Percentiles rank a stretch among this genome's conserved stretches.
Conservation (phyloP, 2,113 vertebrate genomes). For the Syrrhaptes paradoxus region DNA sequence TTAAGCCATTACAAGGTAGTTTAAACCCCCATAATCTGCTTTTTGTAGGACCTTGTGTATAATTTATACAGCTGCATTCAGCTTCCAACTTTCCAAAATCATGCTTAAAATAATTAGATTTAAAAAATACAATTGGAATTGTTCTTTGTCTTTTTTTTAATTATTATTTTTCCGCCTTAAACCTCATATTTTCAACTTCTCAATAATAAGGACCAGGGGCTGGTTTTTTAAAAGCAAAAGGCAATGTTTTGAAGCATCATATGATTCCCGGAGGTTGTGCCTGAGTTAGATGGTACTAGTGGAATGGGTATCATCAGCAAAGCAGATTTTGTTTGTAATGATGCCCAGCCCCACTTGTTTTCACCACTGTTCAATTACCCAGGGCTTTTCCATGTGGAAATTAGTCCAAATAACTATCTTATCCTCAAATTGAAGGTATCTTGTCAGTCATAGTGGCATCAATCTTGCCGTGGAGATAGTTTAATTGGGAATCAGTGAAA, state of each 20-base stretch:
- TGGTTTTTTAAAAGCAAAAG: background rate
- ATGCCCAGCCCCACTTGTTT: background rate
- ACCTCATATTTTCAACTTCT: background rate
- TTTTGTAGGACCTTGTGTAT: background rate
- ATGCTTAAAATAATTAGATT: slow-evolving; percentile 47
- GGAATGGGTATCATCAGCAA: background rate
- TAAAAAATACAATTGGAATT: slow-evolving; percentile 44
- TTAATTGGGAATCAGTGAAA: slow-evolving; percentile 2
- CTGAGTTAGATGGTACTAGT: background rate
- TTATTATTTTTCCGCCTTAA: slow-evolving; percentile 11
- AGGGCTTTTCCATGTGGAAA: background rate
- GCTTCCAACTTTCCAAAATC: background rate
- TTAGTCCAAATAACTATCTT: background rate
- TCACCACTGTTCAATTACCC: background rate
- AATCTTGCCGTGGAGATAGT: background rate
- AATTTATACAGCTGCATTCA: background rate
- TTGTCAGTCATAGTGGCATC: background rate
- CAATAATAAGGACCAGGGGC: background rate
- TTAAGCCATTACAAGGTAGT: background rate
- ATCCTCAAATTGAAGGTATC: slow-evolving; percentile 4
- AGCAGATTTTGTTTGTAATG: background rate
- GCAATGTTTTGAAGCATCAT: background rate
- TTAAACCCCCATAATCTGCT: background rate
- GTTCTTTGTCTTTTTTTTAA: slow-evolving; percentile 7
- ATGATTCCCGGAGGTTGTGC: background rate